Conservation (phyloP, 1,140 invertebrate species). For the Adoxophyes honmai region DNA sequence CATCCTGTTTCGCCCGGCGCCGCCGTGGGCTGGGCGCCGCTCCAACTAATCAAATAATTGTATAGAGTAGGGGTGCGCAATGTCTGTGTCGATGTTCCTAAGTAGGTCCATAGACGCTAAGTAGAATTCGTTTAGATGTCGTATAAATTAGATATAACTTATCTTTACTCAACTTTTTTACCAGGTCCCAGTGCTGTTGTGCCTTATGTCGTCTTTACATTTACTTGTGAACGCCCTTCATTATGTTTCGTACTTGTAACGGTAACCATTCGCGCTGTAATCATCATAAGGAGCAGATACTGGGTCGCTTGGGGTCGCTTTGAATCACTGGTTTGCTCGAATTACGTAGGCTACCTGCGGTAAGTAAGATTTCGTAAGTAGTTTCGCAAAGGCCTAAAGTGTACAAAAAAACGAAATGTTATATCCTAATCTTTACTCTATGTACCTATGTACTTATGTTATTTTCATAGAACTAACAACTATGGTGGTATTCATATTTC, state of each 20-base stretch:
- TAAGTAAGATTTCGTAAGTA: slow-evolving; percentile 35
- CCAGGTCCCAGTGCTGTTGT: slow-evolving; percentile 1
- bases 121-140: neutral
- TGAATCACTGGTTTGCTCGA: slow-evolving; percentile 18
- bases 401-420: slow-evolving; percentile 22
- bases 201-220: slow-evolving; percentile 7
- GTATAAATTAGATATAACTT: too few species aligned
- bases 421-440: slow-evolving; percentile 12
- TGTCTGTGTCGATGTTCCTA: neutral
- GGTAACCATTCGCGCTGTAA: neutral
- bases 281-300: slow-evolving; percentile 6
- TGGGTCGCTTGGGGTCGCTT: neutral
- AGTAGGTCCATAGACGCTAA: slow-evolving; percentile 3
- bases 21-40: neutral
- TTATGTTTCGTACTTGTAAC: neutral
- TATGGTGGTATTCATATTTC: too few species aligned
- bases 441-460: slow-evolving; percentile 18
- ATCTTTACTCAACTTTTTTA: neutral
- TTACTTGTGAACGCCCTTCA: neutral
- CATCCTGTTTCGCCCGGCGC: neutral
- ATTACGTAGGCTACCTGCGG: slow-evolving; percentile 7
- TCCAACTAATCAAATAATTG: neutral
- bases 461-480: slow-evolving; percentile 12
- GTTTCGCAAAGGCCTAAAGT: slow-evolving; percentile 45
- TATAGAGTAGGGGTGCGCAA: neutral